Evolutionary conservation across 2,888 invertebrate species (phyloP), one percentile per base, ranked within the genome.

Genomic region (Itoplectis maculator): DNA sequence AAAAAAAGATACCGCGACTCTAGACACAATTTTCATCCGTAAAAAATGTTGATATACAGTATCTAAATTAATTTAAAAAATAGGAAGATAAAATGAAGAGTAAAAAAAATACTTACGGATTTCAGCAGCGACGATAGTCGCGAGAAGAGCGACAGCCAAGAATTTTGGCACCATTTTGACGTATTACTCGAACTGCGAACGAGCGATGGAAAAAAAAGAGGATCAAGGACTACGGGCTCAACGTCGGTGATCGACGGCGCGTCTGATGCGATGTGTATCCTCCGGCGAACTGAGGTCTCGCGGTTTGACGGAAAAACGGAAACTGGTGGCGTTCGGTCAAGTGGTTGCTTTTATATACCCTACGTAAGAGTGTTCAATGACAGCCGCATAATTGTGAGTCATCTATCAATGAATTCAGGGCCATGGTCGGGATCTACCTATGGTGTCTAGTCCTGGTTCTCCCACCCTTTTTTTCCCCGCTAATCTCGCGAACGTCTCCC

Each of bases 351-450:
- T 74, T 82, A 84, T 81, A 76, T 70, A 74, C 56, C 45, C 54
- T 42, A 74, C 45, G 49, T 65, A 56, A 70, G 54, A 37, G 56
- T 42, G 47, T 13, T 42, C 63, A 40, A 70, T 65, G 54, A 69
- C 20, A 72, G 66, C 42, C 70, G 51, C 51, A 69, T 80, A 29
- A 61, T 20, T 18, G 40, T 82, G 81, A 77, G 65, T 84, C 84
- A 82, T 77, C 74, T n/a, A 61, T 68, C 72, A 63, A 82, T 70
- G 42, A 77, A 79, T 79, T 79, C 75, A 84, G 56, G 82, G 79
- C 59, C 79, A 84, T 51, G 79, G 82, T 65, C 74, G 47, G 76
- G 45, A 79, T 75, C 75, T 78, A 72, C 65, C 81, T 23, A 63
- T 40, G 37, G 40, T 75, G 29, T 37, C 45, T 51, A 35, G 20